A percentile compares a stretch with the other conserved stretches of the same genome.
Evolutionary conservation across 2,888 invertebrate genomes (phyloP).

Genomic region (Eretmocerus hayati): DNA sequence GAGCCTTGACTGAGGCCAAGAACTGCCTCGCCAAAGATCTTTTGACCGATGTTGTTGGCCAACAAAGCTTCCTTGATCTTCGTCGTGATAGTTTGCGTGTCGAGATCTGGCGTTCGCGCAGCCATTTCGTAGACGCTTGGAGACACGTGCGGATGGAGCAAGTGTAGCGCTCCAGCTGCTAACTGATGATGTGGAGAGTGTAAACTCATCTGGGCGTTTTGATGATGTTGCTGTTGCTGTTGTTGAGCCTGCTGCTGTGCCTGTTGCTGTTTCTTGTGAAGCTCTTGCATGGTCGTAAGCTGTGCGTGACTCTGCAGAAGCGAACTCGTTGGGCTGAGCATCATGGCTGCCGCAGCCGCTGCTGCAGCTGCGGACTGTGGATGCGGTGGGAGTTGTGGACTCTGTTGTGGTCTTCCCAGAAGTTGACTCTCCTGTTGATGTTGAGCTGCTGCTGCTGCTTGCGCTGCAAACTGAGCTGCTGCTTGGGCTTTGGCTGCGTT

Average conservation of each 20-base stretch:
- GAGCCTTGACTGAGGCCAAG: conserved; percentile 94
- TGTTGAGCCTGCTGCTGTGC: conserved; percentile 50
- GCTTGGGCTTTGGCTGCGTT: conserved; percentile 45
- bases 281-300: conserved; percentile 56
- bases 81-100: conserved; percentile 92
- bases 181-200: conserved; percentile 60
- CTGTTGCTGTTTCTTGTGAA: conserved; percentile 52
- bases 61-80: conserved; percentile 94
- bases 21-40: conserved; percentile 97
- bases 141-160: conserved; percentile 76
- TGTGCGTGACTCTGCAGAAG: conserved; percentile 67
- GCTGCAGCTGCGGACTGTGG: too few relatives aligned
- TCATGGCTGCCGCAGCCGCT: conserved; percentile 57
- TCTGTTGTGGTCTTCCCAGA: conserved; percentile 41
- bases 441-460: conserved; percentile 41
- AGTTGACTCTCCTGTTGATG: conserved; percentile 44
- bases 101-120: conserved; percentile 90
- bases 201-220: conserved; percentile 52
- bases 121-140: conserved; percentile 98
- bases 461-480: conserved; percentile 39
- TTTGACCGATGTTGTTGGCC: conserved; percentile 96
- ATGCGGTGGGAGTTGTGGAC: conserved; percentile 38
- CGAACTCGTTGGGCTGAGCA: conserved; percentile 69
- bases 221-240: conserved; percentile 45
- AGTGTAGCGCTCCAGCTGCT: conserved; percentile 60